Evolutionary conservation across 1,140 invertebrate species (phyloP), one percentile per base, ranked within the genome.

Genomic region (Asbolus verrucosus): DNA sequence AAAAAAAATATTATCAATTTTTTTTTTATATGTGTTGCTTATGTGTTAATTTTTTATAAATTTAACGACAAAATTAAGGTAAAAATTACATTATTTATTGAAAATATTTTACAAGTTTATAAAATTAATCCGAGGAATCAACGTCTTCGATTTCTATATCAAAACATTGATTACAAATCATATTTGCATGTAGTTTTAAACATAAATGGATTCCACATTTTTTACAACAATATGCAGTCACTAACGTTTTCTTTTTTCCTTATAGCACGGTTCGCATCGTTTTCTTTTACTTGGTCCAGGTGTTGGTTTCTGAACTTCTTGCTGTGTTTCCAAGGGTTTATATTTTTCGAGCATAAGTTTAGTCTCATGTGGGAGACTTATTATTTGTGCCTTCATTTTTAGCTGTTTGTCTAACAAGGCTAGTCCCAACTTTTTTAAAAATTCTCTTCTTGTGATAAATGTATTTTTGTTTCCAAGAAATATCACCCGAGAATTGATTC

Each of bases 301-400:
- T 6, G 2, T 11, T 11, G 5, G 2, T 38, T 38, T 11, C 11
- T 2, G 33, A 3, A 30, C 27, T n/a, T n/a, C n/a, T n/a, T n/a
- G n/a, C n/a, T n/a, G n/a, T n/a, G n/a, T n/a, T n/a, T n/a, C n/a
- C n/a, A n/a, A n/a, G n/a, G 24, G 54, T 13, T 60, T 60, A 33
- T 65, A 65, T 39, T 65, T 65, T 18, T 65, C n/a, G n/a, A 65
- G 39, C 30, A 65, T 38, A 39, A 19, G 18, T 39, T 13, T 36
- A 5, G 39, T 18, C n/a, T 38, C 14, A 6, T 8, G 14, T 50
- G 63, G 38, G 9, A 66, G 21, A 50, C 43, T 66, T 13, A 24
- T 66, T 6, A 46, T 21, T 46, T 46, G 21, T 5, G 39, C 3
- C 27, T 39, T 66, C 18, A 16, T 66, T 27, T 66, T 36, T n/a